Evolutionary conservation across 2,888 invertebrate species (phyloP).

Genomic region (Cryptops parisi): DNA sequence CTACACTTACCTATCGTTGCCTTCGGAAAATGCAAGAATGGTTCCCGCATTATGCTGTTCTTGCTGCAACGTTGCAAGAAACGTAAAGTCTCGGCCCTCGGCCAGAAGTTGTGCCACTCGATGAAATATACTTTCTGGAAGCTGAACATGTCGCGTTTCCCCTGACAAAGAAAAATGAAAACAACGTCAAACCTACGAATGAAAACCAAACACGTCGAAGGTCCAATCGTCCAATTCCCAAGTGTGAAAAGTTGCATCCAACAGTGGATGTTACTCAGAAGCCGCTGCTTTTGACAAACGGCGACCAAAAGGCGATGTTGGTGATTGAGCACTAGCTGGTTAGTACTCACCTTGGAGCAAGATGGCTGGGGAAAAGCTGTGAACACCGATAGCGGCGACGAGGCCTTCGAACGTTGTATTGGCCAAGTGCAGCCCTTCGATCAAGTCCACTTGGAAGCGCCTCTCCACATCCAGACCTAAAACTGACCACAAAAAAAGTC

Average conservation of each 20-base stretch:
- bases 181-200: too few species aligned
- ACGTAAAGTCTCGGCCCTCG: constrained; percentile 49
- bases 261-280: too few species aligned
- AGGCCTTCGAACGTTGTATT: constrained; percentile 48
- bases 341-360: constrained; percentile 20
- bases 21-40: constrained; percentile 51
- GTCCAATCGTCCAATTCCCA: too few species aligned
- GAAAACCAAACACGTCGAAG: too few species aligned
- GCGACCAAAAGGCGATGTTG: too few species aligned
- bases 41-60: constrained; percentile 69
- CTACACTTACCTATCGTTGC: constrained; percentile 22
- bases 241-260: too few species aligned
- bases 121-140: constrained; percentile 43
- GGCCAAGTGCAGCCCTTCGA: constrained; percentile 62
- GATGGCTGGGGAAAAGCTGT: constrained; percentile 22
- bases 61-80: constrained; percentile 60
- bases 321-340: not conserved
- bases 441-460: constrained; percentile 47
- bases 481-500: too few species aligned
- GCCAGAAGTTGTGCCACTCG: constrained; percentile 21
- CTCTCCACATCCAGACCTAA: constrained; percentile 18
- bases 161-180: constrained; percentile 39
- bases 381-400: constrained; percentile 19
- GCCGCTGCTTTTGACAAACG: too few species aligned
- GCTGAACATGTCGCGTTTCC: constrained; percentile 54